phyloP scores from a whole-genome alignment of 1,140 invertebrate genomes.

The Ceratina japonica region DNA sequence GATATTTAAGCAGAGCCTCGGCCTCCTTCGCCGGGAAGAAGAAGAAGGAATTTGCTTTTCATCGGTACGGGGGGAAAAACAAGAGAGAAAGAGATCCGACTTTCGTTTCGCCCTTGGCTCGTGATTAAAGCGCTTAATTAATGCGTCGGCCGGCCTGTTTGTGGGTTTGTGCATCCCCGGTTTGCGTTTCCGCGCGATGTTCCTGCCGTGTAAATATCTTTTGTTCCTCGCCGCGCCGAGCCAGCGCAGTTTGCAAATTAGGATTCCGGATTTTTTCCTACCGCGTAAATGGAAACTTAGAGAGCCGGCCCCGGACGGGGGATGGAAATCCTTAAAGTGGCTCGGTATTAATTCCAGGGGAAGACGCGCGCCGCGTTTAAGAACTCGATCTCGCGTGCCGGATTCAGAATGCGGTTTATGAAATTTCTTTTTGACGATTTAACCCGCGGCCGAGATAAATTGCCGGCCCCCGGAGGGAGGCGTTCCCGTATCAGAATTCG shows the following conservation, averaged over 20 bases:
- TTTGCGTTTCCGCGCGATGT: not conserved
- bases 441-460: not conserved
- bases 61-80: not conserved
- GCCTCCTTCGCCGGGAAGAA: not conserved
- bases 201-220: not conserved
- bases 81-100: not conserved
- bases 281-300: not conserved
- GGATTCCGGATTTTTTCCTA: not conserved
- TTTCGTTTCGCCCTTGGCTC: not conserved
- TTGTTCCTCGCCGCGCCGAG: not conserved
- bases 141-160: not conserved
- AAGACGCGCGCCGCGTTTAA: not conserved
- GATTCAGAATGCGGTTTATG: not conserved
- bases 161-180: not conserved
- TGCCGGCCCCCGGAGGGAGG: not conserved
- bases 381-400: not conserved
- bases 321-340: no score
- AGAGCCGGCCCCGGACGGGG: no score
- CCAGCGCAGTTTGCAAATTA: not conserved
- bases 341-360: no score
- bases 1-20: not conserved
- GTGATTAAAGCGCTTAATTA: slow-evolving; percentile 34
- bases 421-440: slow-evolving; percentile 6
- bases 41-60: slow-evolving; percentile 6
- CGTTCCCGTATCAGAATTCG: not conserved